A percentile compares a stretch with the other conserved stretches of the same genome.
Conservation (phyloP, 2,888 invertebrate genomes). For the Helicoverpa assulta region DNA sequence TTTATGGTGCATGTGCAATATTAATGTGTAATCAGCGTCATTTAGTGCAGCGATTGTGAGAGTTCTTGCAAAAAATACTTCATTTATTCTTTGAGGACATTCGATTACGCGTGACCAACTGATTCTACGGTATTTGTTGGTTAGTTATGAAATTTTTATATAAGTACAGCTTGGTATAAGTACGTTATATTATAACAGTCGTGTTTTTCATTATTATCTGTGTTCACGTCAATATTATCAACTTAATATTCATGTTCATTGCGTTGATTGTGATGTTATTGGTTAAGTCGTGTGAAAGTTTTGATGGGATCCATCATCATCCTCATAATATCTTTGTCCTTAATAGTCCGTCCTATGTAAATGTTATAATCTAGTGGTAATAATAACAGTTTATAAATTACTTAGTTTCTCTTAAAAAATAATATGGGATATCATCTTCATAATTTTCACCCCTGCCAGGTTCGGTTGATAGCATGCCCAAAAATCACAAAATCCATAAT, state of each 20-base stretch:
- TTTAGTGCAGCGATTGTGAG: constrained; percentile 18
- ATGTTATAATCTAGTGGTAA: too few relatives aligned
- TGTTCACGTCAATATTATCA: neutral
- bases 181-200: too few relatives aligned
- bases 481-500: constrained; percentile 32
- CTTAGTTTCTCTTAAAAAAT: neutral
- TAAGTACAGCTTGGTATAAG: neutral
- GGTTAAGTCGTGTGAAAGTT: neutral
- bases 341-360: too few relatives aligned
- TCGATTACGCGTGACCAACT: neutral
- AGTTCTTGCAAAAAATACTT: constrained; percentile 24
- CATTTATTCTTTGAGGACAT: neutral
- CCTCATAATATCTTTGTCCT: too few relatives aligned
- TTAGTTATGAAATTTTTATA: neutral
- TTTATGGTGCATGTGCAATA: constrained; percentile 26
- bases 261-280: neutral
- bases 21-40: constrained; percentile 33
- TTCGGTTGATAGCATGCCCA: neutral
- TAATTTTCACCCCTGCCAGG: neutral
- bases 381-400: too few relatives aligned
- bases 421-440: neutral
- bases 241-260: too few relatives aligned
- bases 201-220: too few relatives aligned
- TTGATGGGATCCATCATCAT: too few relatives aligned
- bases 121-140: neutral